Evolutionary conservation across 1,140 invertebrate species (phyloP).

Genomic region (Diachasma alloeum): DNA sequence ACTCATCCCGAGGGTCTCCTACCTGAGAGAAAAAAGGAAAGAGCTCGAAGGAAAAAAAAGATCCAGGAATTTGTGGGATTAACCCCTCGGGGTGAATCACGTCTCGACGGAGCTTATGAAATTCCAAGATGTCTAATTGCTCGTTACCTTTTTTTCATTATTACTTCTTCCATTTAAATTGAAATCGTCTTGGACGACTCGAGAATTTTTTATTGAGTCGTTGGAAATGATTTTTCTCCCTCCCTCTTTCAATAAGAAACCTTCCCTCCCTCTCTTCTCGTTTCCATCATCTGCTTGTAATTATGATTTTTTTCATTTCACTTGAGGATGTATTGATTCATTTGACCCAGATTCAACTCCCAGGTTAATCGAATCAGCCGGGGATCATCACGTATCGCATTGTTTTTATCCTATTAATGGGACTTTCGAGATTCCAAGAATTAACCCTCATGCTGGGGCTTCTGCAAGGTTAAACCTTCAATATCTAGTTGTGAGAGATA

Average conservation of each 20-base stretch:
- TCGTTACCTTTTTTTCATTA: background rate
- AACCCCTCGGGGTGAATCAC: background rate
- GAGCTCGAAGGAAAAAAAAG: background rate
- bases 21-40: background rate
- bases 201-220: background rate
- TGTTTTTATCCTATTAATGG: background rate
- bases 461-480: background rate
- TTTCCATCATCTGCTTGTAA: background rate
- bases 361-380: background rate
- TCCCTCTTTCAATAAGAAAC: background rate
- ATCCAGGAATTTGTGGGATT: background rate
- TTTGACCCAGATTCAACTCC: background rate
- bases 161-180: background rate
- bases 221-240: background rate
- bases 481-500: too few species aligned
- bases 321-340: background rate
- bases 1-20: background rate
- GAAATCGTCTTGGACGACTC: background rate
- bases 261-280: background rate
- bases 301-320: background rate
- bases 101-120: slow-evolving; percentile 9
- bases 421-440: background rate
- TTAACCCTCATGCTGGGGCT: background rate
- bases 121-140: slow-evolving; percentile 17
- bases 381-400: background rate